A percentile compares a stretch with the other conserved stretches of the same genome.
phyloP scores from a whole-genome alignment of 1,140 invertebrate genomes.

The Ladona fulva region DNA sequence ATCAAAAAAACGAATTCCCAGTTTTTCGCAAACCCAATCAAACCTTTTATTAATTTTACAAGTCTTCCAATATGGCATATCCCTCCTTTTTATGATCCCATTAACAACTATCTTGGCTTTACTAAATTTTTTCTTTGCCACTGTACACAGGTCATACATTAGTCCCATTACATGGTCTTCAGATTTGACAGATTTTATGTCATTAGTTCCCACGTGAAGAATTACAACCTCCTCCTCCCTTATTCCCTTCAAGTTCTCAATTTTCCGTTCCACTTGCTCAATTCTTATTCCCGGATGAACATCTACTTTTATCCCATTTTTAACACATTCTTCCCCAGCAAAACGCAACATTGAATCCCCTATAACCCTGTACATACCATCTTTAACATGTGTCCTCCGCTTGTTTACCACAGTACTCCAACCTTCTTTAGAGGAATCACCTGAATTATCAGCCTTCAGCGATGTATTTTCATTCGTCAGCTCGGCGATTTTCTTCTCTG shows the following conservation, averaged over 20 bases:
- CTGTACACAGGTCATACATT: not conserved
- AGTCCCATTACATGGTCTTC: not conserved
- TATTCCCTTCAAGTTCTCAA: not conserved
- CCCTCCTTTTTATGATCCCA: no score
- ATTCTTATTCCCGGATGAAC: not conserved
- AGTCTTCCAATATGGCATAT: not conserved
- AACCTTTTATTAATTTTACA: not conserved
- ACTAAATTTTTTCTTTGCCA: not conserved
- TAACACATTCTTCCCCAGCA: not conserved
- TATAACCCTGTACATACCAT: no score
- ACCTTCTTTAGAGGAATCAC: no score
- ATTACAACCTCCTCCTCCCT: not conserved
- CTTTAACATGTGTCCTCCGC: no score
- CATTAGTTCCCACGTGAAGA: not conserved
- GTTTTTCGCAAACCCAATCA: not conserved
- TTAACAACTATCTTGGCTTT: not conserved
- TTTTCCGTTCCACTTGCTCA: not conserved
- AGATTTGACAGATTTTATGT: not conserved
- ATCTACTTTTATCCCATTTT: not conserved
- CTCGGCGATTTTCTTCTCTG: no score
- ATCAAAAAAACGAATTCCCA: not conserved
- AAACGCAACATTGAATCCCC: not conserved
- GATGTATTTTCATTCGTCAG: no score
- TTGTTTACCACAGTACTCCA: no score
- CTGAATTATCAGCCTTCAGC: no score